phyloP scores from a whole-genome alignment of 2,797 vertebrate genomes.

The Mormyrus hasselquistii region DNA sequence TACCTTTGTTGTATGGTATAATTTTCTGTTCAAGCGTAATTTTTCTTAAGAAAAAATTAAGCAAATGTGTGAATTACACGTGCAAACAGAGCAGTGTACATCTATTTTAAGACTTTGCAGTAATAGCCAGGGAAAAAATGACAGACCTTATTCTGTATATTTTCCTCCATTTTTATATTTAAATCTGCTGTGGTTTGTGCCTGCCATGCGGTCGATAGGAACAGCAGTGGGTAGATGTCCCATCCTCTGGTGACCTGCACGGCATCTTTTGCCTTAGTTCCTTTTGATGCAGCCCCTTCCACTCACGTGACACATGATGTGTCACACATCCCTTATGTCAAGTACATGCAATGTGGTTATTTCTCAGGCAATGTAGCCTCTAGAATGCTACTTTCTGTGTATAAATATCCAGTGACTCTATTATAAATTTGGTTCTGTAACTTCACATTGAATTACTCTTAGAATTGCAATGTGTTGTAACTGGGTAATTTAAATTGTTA shows the following conservation, averaged over 20 bases:
- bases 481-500: neutral
- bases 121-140: neutral
- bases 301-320: neutral
- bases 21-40: neutral
- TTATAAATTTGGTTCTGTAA: neutral
- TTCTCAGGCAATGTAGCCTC: neutral
- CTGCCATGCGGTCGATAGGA: neutral
- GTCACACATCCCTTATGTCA: neutral
- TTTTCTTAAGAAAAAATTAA: neutral
- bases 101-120: neutral
- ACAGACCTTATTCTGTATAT: neutral
- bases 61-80: neutral
- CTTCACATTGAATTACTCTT: neutral
- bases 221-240: neutral
- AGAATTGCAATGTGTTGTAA: neutral
- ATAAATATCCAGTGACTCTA: neutral
- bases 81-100: neutral
- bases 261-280: neutral
- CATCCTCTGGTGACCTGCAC: neutral
- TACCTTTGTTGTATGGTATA: neutral
- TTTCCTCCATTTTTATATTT: neutral
- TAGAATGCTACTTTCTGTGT: neutral
- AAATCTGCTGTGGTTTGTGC: neutral
- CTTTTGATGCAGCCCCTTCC: neutral
- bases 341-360: neutral